A percentile compares a stretch with the other conserved stretches of the same genome.
These are phyloP conservation scores for Resseliella maxima DNA, from an alignment of 2,888 invertebrate genomes.

Conservation along the genomic window DNA sequence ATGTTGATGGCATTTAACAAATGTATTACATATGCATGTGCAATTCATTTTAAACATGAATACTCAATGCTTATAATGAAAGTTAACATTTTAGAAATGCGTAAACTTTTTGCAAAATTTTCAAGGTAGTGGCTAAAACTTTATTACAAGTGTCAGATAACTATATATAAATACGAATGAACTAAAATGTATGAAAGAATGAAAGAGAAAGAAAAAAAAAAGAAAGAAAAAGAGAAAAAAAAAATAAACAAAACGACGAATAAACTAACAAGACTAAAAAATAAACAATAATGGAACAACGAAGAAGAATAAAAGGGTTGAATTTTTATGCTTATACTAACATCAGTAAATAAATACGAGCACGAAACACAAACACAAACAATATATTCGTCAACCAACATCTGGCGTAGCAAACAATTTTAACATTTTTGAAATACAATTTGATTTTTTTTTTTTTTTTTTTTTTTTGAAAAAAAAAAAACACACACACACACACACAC, in stretches of 20 bases:
- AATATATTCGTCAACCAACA: not conserved
- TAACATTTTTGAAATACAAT: not conserved
- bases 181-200: too few species aligned
- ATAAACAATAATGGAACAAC: slow-evolving; percentile 26
- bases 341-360: not conserved
- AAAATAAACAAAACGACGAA: too few species aligned
- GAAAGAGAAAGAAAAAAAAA: too few species aligned
- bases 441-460: too few species aligned
- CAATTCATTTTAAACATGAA: not conserved
- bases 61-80: too few species aligned
- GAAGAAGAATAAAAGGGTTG: not conserved
- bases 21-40: slow-evolving; percentile 16
- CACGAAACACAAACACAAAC: not conserved
- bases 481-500: not conserved
- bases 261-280: too few species aligned
- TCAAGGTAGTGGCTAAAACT: too few species aligned
- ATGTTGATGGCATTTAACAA: slow-evolving; percentile 24
- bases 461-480: not conserved
- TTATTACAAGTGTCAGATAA: too few species aligned
- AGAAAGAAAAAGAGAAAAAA: too few species aligned
- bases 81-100: too few species aligned
- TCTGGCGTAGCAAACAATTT: not conserved
- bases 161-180: not conserved
- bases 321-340: not conserved
- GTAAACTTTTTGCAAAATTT: too few species aligned